Conservation (phyloP, 2,797 vertebrate genomes). For the Lindbergichthys nudifrons region DNA sequence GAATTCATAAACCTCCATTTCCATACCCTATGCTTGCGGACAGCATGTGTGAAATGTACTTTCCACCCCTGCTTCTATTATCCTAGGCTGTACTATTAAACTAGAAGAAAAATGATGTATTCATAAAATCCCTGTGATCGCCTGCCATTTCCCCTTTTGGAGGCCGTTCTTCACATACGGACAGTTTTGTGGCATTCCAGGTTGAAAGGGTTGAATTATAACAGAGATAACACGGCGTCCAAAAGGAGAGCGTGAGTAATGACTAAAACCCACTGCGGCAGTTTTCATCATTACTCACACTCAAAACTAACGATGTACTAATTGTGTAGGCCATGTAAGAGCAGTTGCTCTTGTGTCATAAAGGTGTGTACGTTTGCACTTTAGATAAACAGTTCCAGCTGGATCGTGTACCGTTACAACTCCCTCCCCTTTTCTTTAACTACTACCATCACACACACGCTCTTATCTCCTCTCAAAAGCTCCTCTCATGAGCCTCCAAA, state of each 20-base stretch:
- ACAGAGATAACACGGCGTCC: slow-evolving; percentile 40
- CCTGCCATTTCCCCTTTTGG: slow-evolving; percentile 36
- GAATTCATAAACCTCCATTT: too few species aligned
- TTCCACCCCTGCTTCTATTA: not conserved
- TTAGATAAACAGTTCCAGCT: slow-evolving; percentile 58
- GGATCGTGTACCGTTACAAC: slow-evolving; percentile 39
- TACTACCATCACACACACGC: slow-evolving; percentile 40
- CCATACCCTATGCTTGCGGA: not conserved
- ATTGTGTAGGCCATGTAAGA: not conserved
- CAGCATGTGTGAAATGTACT: not conserved
- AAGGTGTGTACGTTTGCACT: slow-evolving; percentile 34
- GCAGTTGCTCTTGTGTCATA: slow-evolving; percentile 20
- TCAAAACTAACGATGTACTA: slow-evolving; percentile 11
- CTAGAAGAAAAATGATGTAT: slow-evolving; percentile 21
- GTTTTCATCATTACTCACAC: too few species aligned
- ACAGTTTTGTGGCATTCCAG: slow-evolving; percentile 34
- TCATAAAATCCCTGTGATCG: slow-evolving; percentile 44
- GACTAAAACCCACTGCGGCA: not conserved
- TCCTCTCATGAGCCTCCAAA: slow-evolving; percentile 50
- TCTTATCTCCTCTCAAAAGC: slow-evolving; percentile 58
- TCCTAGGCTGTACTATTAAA: not conserved
- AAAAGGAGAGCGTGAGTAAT: slow-evolving; percentile 26
- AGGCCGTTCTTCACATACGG: slow-evolving; percentile 29
- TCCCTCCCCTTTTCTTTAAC: slow-evolving; percentile 40
- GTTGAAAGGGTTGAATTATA: slow-evolving; percentile 50